Percentiles rank a stretch among this genome's conserved stretches.
Evolutionary conservation across 1,140 invertebrate genomes (phyloP).

Genomic region (Hyles euphorbiae): DNA sequence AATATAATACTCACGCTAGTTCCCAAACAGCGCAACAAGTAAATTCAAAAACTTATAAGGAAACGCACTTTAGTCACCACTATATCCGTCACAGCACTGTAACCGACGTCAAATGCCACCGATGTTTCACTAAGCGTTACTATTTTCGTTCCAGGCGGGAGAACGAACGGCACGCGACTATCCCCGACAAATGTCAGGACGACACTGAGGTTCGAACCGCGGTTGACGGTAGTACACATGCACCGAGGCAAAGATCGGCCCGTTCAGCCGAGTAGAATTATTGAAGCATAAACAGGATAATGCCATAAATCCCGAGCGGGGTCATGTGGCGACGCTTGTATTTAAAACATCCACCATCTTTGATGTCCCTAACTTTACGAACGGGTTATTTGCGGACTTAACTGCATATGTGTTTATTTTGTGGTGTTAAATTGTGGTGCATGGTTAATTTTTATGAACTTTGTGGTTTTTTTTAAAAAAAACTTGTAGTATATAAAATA

Average conservation of each 20-base stretch:
- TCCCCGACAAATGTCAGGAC: conserved; percentile 20
- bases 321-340: conserved; percentile 28
- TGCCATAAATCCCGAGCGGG: conserved; percentile 38
- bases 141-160: conserved; percentile 41
- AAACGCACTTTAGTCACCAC: conserved; percentile 1
- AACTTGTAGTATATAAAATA: too few relatives aligned
- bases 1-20: neutral
- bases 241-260: conserved; percentile 32
- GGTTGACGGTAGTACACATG: conserved; percentile 14
- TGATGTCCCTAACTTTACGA: conserved; percentile 7
- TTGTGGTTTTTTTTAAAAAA: too few relatives aligned
- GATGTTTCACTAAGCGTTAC: conserved; percentile 27
- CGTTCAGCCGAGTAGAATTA: conserved; percentile 39
- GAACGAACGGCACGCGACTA: conserved; percentile 22
- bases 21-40: neutral
- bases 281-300: conserved; percentile 45
- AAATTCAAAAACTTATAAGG: conserved; percentile 1
- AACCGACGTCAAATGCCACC: conserved; percentile 16
- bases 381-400: conserved; percentile 5
- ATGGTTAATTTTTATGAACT: neutral
- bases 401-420: conserved; percentile 4
- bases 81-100: conserved; percentile 16
- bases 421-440: neutral
- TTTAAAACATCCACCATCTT: conserved; percentile 5
- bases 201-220: conserved; percentile 27